Evolutionary conservation across 2,113 vertebrate genomes (phyloP).

Genomic region (Thermophis baileyi): DNA sequence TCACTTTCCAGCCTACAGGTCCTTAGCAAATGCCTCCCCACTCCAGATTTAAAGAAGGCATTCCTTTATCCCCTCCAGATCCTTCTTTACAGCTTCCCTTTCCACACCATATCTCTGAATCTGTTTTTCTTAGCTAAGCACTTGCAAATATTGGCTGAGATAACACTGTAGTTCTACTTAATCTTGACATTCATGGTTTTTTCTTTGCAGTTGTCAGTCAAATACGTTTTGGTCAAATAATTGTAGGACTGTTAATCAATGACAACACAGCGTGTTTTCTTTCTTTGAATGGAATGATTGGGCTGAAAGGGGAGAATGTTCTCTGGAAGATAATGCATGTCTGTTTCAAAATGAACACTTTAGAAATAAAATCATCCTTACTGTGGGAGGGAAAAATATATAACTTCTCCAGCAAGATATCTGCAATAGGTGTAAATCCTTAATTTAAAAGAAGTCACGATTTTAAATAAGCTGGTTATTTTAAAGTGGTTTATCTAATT

Average conservation of each 20-base stretch:
- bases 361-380: no score
- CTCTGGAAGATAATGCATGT: background rate
- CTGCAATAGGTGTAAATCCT: background rate
- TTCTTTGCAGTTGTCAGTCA: background rate
- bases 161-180: background rate
- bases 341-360: background rate
- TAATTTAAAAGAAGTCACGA: background rate
- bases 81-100: background rate
- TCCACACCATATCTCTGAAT: background rate
- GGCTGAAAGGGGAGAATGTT: background rate
- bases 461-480: background rate
- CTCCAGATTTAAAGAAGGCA: background rate
- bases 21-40: background rate
- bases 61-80: background rate
- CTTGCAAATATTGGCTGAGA: slow-evolving; percentile 13
- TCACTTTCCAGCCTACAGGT: background rate
- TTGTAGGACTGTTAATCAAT: background rate
- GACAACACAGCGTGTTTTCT: no score
- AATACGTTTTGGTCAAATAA: background rate
- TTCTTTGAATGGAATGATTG: background rate
- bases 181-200: background rate
- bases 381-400: background rate
- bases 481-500: background rate
- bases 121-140: background rate
- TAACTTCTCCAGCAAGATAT: background rate